These are phyloP conservation scores for Archegozetes longisetosus DNA, from an alignment of 1,140 invertebrate species.

Conservation along the genomic window DNA sequence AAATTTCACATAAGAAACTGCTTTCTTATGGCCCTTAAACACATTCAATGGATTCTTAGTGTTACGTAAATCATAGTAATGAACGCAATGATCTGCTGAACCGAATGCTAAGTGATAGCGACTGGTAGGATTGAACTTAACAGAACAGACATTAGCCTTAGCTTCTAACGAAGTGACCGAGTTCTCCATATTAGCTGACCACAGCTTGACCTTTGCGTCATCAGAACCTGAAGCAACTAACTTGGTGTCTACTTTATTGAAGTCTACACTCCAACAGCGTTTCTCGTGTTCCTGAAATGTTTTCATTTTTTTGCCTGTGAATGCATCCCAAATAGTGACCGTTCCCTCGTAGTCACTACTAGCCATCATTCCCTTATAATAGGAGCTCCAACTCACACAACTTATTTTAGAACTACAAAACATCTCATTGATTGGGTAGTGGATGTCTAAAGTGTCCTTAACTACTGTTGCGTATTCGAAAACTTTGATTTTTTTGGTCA, in stretches of 20 bases:
- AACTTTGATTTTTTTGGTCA: constrained; percentile 80
- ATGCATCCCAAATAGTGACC: constrained; percentile 83
- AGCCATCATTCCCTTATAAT: constrained; percentile 71
- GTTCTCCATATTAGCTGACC: constrained; percentile 70
- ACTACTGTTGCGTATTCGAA: constrained; percentile 76
- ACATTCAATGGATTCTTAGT: constrained; percentile 61
- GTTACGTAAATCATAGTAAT: constrained; percentile 86
- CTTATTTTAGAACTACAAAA: constrained; percentile 85
- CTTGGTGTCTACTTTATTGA: constrained; percentile 77
- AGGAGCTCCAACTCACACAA: constrained; percentile 85
- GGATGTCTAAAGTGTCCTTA: constrained; percentile 63
- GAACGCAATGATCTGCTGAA: constrained; percentile 88
- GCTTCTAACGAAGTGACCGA: constrained; percentile 73
- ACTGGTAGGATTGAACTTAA: constrained; percentile 82
- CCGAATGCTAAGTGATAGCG: constrained; percentile 77
- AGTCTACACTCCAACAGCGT: constrained; percentile 90
- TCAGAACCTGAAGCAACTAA: constrained; percentile 85
- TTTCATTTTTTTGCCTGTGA: constrained; percentile 49
- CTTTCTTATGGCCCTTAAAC: constrained; percentile 83
- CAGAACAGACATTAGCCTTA: constrained; percentile 89
- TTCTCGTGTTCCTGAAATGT: constrained; percentile 76
- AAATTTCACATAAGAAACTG: constrained; percentile 92
- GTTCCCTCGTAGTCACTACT: constrained; percentile 92
- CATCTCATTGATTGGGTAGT: constrained; percentile 86
- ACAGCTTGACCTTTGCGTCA: constrained; percentile 84